Conservation (phyloP, 2,888 invertebrate species). For the Nomada fucata region DNA sequence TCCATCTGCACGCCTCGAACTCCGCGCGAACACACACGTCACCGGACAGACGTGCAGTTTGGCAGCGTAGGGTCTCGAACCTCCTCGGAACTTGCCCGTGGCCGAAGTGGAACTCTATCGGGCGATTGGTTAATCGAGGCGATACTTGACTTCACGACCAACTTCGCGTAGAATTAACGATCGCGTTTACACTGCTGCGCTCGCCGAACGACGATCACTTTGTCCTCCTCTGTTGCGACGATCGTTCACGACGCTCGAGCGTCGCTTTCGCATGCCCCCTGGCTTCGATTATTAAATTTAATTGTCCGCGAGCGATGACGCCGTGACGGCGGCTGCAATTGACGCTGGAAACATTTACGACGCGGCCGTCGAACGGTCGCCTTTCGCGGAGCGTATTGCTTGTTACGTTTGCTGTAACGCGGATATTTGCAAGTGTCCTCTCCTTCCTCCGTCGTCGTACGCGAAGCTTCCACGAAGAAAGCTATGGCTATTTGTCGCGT, state of each 20-base stretch:
- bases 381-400: no score
- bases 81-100: slow-evolving; percentile 61
- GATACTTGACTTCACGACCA: slow-evolving; percentile 58
- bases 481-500: no score
- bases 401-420: background rate
- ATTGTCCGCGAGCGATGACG: slow-evolving; percentile 41
- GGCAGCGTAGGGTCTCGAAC: slow-evolving; percentile 63
- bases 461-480: no score
- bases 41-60: slow-evolving; percentile 6
- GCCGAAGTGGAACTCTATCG: slow-evolving; percentile 63
- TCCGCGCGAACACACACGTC: slow-evolving; percentile 10
- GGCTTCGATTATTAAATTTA: slow-evolving; percentile 50
- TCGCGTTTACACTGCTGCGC: slow-evolving; percentile 47
- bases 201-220: background rate
- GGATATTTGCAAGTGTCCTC: background rate
- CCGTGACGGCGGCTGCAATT: slow-evolving; percentile 18
- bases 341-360: background rate
- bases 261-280: background rate
- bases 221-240: background rate
- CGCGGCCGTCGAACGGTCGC: no score
- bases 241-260: background rate
- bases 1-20: no score
- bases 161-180: slow-evolving; percentile 43
- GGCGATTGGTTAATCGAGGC: slow-evolving; percentile 61
- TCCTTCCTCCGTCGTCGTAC: background rate